phyloP scores from a whole-genome alignment of 1,140 invertebrate species.

The Drosophila dunni region DNA sequence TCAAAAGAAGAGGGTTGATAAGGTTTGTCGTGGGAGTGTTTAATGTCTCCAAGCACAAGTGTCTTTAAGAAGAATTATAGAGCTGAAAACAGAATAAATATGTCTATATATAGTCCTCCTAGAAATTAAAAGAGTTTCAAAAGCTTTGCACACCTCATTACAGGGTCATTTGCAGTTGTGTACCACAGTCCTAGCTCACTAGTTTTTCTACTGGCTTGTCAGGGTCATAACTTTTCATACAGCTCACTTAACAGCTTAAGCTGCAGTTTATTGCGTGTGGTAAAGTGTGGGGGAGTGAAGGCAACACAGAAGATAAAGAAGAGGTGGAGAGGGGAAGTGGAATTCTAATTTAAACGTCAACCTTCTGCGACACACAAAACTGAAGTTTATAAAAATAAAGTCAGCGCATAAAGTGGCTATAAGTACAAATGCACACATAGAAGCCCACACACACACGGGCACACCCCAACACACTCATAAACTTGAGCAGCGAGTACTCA shows the following conservation, averaged over 20 bases:
- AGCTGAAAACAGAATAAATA: too few species aligned
- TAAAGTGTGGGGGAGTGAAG: neutral
- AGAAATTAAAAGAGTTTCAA: too few species aligned
- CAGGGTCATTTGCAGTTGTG: too few species aligned
- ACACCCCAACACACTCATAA: neutral
- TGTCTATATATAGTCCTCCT: too few species aligned
- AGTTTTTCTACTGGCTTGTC: neutral
- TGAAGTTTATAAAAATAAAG: conserved; percentile 69
- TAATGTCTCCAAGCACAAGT: too few species aligned
- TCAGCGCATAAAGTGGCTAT: conserved; percentile 64
- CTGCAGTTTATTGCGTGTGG: conserved; percentile 50
- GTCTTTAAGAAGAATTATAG: too few species aligned
- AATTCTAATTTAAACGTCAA: conserved; percentile 50
- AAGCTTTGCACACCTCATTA: too few species aligned
- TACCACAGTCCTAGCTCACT: neutral
- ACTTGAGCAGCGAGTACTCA: neutral
- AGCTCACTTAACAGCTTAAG: conserved; percentile 55
- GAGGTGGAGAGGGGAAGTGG: conserved; percentile 8
- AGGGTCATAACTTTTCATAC: conserved; percentile 47
- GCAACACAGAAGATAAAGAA: neutral
- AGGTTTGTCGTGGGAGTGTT: too few species aligned
- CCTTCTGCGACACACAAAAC: conserved; percentile 16
- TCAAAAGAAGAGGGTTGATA: too few species aligned
- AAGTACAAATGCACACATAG: conserved; percentile 36
- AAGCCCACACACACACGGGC: conserved; percentile 3